Conservation (phyloP, 2,113 vertebrate species). For the Hiodon tergisus region DNA sequence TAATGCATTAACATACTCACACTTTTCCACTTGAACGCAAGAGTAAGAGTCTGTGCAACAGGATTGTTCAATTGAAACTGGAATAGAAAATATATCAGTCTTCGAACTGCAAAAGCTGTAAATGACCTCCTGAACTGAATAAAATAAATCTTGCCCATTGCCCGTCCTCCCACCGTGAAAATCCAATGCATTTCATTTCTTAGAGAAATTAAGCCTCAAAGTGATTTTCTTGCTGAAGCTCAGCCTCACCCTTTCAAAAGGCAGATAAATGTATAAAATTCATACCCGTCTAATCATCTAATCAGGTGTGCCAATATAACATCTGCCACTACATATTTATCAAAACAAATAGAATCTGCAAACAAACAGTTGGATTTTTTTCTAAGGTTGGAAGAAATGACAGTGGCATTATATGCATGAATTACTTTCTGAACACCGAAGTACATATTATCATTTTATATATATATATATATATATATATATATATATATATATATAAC, state of each 20-base stretch:
- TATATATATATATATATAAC: slow-evolving; percentile 1
- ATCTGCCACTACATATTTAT: background rate
- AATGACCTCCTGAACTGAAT: slow-evolving; percentile 16
- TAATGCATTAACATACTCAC: background rate
- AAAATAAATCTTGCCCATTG: slow-evolving; percentile 13
- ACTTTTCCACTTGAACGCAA: background rate
- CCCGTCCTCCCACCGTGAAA: background rate
- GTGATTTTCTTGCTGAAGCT: slow-evolving; percentile 13
- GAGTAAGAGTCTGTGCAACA: slow-evolving; percentile 1
- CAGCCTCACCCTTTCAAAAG: slow-evolving; percentile 10
- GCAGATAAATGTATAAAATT: slow-evolving; percentile 13
- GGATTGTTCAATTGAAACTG: background rate
- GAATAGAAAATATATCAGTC: slow-evolving; percentile 10
- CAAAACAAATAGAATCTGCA: background rate
- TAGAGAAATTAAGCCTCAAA: slow-evolving; percentile 13
- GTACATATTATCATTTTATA: slow-evolving; percentile 14
- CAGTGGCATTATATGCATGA: background rate
- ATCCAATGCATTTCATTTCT: slow-evolving; percentile 22
- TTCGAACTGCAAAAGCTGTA: slow-evolving; percentile 5
- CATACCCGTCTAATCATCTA: slow-evolving; percentile 1
- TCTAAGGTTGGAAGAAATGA: background rate
- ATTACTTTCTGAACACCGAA: slow-evolving; percentile 15
- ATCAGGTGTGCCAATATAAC: slow-evolving; percentile 3
- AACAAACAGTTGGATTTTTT: slow-evolving; percentile 16
- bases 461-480: background rate